These are phyloP conservation scores for Sander vitreus DNA, from an alignment of 2,113 vertebrate species.

Conservation along the genomic window DNA sequence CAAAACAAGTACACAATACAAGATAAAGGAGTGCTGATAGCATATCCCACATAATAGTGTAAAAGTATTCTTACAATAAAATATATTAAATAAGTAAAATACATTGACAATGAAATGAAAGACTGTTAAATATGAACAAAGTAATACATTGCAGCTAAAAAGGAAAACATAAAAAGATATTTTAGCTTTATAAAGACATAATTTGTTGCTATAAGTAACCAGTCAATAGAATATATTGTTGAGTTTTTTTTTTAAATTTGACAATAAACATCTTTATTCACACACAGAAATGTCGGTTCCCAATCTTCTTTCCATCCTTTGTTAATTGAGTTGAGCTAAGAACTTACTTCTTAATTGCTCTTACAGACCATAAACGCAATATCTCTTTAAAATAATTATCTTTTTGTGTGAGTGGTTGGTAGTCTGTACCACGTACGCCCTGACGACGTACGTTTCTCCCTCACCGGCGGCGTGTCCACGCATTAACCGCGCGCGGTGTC, in stretches of 20 bases:
- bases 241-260: not conserved
- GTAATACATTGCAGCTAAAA: not conserved
- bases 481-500: constrained; percentile 71
- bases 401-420: too few relatives aligned
- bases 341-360: not conserved
- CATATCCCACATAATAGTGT: not conserved
- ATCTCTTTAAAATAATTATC: not conserved
- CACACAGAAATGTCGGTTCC: not conserved
- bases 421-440: not conserved
- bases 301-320: not conserved
- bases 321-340: not conserved
- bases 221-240: not conserved
- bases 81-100: not conserved
- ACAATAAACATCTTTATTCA: not conserved
- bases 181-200: not conserved
- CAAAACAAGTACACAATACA: not conserved
- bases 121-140: not conserved
- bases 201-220: not conserved
- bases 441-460: constrained; percentile 52
- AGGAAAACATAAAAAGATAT: not conserved
- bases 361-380: too few relatives aligned
- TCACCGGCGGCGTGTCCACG: constrained; percentile 61
- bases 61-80: not conserved
- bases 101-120: not conserved
- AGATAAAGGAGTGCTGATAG: not conserved